A percentile compares a stretch with the other conserved stretches of the same genome.
These are phyloP conservation scores for Nyctalus aviator DNA, from an alignment of 2,797 vertebrate genomes.

Conservation along the genomic window DNA sequence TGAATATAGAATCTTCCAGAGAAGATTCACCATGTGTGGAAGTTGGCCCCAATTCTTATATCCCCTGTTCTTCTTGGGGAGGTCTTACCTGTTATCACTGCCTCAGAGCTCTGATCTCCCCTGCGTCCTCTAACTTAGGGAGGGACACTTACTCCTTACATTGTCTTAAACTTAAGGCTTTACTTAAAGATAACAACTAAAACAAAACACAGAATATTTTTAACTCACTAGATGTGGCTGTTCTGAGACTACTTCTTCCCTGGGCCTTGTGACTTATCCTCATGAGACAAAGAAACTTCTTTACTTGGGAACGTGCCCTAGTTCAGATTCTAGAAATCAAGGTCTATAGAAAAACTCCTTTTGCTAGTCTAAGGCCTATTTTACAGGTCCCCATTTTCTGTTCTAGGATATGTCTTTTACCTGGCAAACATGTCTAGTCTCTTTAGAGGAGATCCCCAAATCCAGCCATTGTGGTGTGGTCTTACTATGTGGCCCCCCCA, in stretches of 20 bases:
- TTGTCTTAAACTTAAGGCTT: background rate
- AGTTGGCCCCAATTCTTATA: background rate
- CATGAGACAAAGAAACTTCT: background rate
- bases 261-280: background rate
- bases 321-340: slow-evolving; percentile 34
- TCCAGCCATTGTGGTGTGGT: background rate
- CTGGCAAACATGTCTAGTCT: background rate
- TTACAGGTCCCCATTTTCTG: background rate
- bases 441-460: background rate
- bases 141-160: slow-evolving; percentile 3
- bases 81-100: background rate
- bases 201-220: background rate
- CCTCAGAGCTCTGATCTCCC: background rate
- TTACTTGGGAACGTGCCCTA: background rate
- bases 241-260: slow-evolving; percentile 21
- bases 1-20: background rate
- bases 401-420: slow-evolving; percentile 14
- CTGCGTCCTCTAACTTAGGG: background rate
- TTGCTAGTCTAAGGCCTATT: background rate
- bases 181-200: background rate
- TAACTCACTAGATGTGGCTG: background rate
- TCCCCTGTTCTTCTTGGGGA: background rate
- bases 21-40: background rate
- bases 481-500: background rate
- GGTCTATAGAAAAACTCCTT: background rate